Base-by-base conservation (phyloP, 1,140 invertebrate species). In the Pararge aegeria region DNA sequence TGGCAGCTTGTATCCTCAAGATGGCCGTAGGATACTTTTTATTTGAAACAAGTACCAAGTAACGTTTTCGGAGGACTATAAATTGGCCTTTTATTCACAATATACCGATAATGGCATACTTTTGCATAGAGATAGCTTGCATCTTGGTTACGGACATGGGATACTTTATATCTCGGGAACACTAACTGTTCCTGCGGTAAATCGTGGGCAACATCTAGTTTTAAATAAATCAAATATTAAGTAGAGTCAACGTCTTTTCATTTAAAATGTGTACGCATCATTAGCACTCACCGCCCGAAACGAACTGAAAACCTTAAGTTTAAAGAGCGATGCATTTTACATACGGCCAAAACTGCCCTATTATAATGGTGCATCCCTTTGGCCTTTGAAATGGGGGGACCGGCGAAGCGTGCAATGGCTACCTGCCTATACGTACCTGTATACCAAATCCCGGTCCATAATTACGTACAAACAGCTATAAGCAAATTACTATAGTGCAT, bases 351-450 rank as follows among this genome's bases (percentile, higher is more conserved):
- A 83, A 75, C 65, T 72, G 69, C 77, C 73, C 74, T 55, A 72
- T 66, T 71, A 73, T 60, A 70, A 66, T 68, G 61, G 70, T 67
- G 58, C 81, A 84, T 88, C 78, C 83, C 80, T 77, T 70, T 76
- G 49, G 18, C 82, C 80, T 77, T 73, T 65, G 61, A 79, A 80
- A 76, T 78, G 68, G 86, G 86, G 86, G 75, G 81, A 75, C 66
- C 83, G 75, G 52, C 86, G 73, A 80, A 86, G 80, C 86, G 77
- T 85, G 72, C 73, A 68, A 74, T 70, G 70, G 66, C 79, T 84
- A 85, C 85, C 85, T 86, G 80, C 74, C 66, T 66, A 73, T 73
- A 72, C 52, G 64, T 81, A 83, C 78, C 75, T 79, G 74, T 76
- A 74, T 74, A 80, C 75, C 53, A 85, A 87, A 89, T 89, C 83